Evolutionary conservation across 2,113 vertebrate genomes (phyloP), one percentile per base, ranked within the genome.

Genomic region (Neomonachus schauinslandi): DNA sequence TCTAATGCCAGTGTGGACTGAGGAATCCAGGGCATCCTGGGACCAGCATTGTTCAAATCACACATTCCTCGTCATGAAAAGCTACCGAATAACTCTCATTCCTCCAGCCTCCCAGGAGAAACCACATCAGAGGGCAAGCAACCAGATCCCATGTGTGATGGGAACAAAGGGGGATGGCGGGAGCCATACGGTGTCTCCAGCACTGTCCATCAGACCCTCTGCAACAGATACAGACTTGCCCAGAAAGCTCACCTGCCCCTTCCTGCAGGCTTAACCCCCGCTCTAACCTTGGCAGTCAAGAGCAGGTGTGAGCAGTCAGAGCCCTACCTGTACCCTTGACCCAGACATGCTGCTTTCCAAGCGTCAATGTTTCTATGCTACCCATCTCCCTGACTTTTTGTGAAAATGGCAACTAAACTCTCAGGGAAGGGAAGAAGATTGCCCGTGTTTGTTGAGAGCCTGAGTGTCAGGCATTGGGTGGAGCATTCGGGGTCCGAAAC

Each of bases 21-120:
- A 98, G 94, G 98, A 98, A 98, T 98, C 71, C 81, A 69, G 98
- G 95, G 97, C 97, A 97, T 97, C 97, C 97, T 65, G 61, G 90
- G 87, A 71, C 90, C 79, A 72, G 95, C 97, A 96, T 85, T 97
- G 98, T 96, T 98, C 92, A 92, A 83, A 97, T 97, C 97, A 97
- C 95, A 95, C 96, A 97, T 96, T 98, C 97, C 96, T 94, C 88
- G 81, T 89, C 95, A 81, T 83, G 89, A 92, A 97, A 98, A 96
- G 96, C 97, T 77, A 84, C 80, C 9, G 84, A 96, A 97, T 98
- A 96, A 80, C 87, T 98, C 96, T 96, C 97, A 96, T 98, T 97
- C 97, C 72, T 97, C 76, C n/a, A 42, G 46, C 81, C 96, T 98
- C 83, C 94, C 88, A 33, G 72, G 84, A 92, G 46, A 98, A 97